A percentile compares a stretch with the other conserved stretches of the same genome.
phyloP scores from a whole-genome alignment of 2,797 vertebrate species.

The Orientallactaga sibirica region DNA sequence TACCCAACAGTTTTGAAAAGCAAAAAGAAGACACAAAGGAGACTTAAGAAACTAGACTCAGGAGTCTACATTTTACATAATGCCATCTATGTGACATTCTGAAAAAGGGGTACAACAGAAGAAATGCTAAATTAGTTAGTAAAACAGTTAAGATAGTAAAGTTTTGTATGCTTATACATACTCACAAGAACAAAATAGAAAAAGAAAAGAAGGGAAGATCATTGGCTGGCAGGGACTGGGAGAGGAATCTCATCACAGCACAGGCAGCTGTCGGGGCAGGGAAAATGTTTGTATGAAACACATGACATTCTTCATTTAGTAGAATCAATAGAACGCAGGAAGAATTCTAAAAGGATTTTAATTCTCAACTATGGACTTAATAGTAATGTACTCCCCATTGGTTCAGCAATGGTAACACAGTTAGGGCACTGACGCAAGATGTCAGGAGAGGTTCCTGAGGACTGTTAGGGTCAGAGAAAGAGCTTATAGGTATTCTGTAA shows the following conservation, averaged over 20 bases:
- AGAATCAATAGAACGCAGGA: constrained; percentile 29
- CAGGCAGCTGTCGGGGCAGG: neutral
- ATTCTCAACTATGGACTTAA: constrained; percentile 1
- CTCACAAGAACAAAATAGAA: neutral
- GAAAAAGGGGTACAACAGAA: neutral
- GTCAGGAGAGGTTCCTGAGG: neutral
- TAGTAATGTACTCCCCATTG: neutral
- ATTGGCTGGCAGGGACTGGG: neutral
- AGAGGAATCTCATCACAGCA: neutral
- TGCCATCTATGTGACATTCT: neutral
- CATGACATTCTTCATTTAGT: neutral
- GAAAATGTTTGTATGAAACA: neutral
- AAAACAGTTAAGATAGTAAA: no score
- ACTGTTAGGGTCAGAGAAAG: neutral
- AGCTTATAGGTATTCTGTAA: neutral
- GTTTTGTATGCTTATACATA: no score
- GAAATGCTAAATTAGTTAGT: neutral
- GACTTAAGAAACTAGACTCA: neutral
- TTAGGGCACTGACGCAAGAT: neutral
- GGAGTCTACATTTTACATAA: neutral
- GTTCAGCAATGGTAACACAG: neutral
- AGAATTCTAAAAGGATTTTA: neutral
- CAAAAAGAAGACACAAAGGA: neutral
- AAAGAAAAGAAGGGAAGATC: neutral
- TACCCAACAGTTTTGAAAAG: neutral